Conservation (phyloP, 1,140 invertebrate species). For the Meloidogyne hapla region DNA sequence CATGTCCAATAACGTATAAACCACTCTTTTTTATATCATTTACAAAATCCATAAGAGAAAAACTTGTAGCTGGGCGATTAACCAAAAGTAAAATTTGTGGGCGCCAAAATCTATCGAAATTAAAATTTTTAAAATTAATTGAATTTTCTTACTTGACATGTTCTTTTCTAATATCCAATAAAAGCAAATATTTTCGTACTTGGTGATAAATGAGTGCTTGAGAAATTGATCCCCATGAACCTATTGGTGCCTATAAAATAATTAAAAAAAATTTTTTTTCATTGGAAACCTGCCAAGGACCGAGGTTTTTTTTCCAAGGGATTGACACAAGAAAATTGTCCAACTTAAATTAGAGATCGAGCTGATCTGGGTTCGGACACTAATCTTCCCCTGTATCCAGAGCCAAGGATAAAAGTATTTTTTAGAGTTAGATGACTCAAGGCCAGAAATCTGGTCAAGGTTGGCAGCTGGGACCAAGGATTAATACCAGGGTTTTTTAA, state of each 20-base stretch:
- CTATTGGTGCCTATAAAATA: constrained; percentile 75
- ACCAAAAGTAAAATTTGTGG: constrained; percentile 93
- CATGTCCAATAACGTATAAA: constrained; percentile 64
- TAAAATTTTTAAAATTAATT: constrained; percentile 2
- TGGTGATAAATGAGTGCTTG: constrained; percentile 99
- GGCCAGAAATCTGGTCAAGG: too few species aligned
- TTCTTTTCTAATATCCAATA: constrained; percentile 90
- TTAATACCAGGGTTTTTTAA: too few species aligned
- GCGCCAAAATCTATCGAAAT: constrained; percentile 83
- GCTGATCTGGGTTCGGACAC: too few species aligned
- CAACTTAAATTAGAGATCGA: too few species aligned
- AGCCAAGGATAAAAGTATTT: too few species aligned
- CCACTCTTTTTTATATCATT: constrained; percentile 98
- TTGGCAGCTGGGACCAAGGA: too few species aligned
- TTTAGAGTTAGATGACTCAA: too few species aligned
- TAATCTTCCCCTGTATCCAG: too few species aligned
- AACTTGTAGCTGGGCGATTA: constrained; percentile 81
- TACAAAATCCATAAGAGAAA: constrained; percentile 90
- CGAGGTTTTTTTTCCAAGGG: too few species aligned
- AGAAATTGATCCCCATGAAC: constrained; percentile 91
- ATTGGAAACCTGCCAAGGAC: too few species aligned
- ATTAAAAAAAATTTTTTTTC: constrained; percentile 70
- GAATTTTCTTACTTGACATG: constrained; percentile 72
- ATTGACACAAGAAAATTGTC: too few species aligned
- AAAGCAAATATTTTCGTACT: constrained; percentile 90